Base-by-base conservation (phyloP, 2,888 invertebrate species). In the Scaptomyza flava region DNA sequence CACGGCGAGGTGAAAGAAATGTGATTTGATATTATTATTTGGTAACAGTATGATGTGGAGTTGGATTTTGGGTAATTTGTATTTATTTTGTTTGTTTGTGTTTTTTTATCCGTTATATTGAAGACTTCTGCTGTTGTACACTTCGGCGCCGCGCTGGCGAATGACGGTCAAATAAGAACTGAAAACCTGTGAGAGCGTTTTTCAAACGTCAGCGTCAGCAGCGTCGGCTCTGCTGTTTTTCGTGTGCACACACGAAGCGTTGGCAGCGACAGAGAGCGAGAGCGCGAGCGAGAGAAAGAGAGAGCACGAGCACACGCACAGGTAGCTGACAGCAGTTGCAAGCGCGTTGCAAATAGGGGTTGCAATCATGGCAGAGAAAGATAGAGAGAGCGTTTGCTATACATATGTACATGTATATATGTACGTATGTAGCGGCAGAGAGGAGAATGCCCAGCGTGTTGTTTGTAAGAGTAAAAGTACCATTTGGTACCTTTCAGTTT, bases 81-180 rank as follows among this genome's bases (percentile, higher is more conserved):
- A 61, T 60, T 45, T 31, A 43, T 54, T 64, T 7, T 9, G 7
- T 31, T 58, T 53, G 51, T 58, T 58, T 36, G 52, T 52, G 46
- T 67, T 74, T 69, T 69, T 77, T 77, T 60, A 72, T 72, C 72
- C 79, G 78, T 72, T 68, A 62, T 75, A 72, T 68, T 77, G 68
- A 73, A 73, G 83, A 82, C 77, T 79, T 69, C 70, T 82, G 77
- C 84, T 81, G 71, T 81, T 79, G 83, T 79, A 77, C 79, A 79
- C 82, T 77, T 82, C 85, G 85, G 77, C 81, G 81, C 79, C 85
- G 83, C 78, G 78, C 81, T 83, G 82, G 87, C 82, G 82, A 83
- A 81, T 83, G 83, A 84, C 74, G 74, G 84, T 72, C 78, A 78
- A 87, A 87, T 87, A 87, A 84, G 87, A 85, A 83, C 81, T 81